Evolutionary conservation across 2,797 vertebrate species (phyloP), one percentile per base, ranked within the genome.

Genomic region (Rhyacichthys aspro): DNA sequence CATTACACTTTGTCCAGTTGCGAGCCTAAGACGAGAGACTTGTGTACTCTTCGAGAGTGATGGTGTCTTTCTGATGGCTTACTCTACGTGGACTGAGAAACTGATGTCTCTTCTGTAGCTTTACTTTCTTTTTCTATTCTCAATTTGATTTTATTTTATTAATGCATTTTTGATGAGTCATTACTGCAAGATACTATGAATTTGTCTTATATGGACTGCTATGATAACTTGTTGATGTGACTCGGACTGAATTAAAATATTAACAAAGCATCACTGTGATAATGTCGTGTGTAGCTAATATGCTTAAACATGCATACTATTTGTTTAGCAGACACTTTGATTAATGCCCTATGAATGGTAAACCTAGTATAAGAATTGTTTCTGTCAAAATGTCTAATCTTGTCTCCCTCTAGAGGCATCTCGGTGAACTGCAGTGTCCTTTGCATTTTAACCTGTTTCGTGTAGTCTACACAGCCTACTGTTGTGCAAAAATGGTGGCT

Each of bases 171-270:
- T 86, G 81, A 86, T 74, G 62, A 92, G 90, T 91, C 86, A 85
- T 90, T 84, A 81, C 82, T 82, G 84, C 86, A 86, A 91, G 88
- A 84, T 86, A 83, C 83, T 86, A 90, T 89, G 87, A 87, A 88
- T 76, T 74, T 83, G 87, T 90, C 86, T 91, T 74, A 85, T 88
- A 84, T 84, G 82, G 90, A 91, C 88, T 91, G 88, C 88, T 85
- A 90, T 91, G 87, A 89, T 90, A 89, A 90, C 90, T 91, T 92
- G 90, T 93, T 79, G 70, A 90, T 93, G 89, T 92, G 89, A 91
- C 89, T 90, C 87, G 79, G 84, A 86, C 87, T 86, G 78, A 89
- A 88, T 86, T 83, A 89, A 91, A 90, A 81, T 32, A 18, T 67
- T 55, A 80, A 82, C 15, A 48, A 44, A 50, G 15, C 1, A 15